Evolutionary conservation across 2,113 vertebrate species (phyloP), one percentile per base, ranked within the genome.

Genomic region (Pangasianodon hypophthalmus): DNA sequence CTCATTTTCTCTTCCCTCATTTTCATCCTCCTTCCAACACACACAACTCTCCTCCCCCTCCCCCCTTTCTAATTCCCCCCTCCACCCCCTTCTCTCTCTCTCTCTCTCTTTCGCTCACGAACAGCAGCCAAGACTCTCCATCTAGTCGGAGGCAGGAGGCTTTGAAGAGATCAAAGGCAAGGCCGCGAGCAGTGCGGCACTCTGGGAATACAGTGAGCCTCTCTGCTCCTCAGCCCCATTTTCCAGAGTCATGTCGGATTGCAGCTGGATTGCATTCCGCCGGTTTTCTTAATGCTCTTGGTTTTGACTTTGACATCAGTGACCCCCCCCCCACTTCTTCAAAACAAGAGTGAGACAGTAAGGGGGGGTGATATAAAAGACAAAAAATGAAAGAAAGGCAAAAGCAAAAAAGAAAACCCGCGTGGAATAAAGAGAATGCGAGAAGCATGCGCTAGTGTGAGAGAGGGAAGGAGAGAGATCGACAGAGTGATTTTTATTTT

Each of bases 81-180:
- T 14, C 81, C 86, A 14, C 16, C 92, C 88, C 85, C 91, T 88
- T 69, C 92, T 91, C 92, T 91, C 92, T 91, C 94, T 93, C 92
- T 91, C 92, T 91, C 92, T 91, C 94, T 95, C 92, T 93, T 97
- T 97, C 96, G 96, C 94, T 95, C 96, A 96, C 96, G 96, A 97
- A 97, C 97, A 93, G 97, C 97, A 98, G 97, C 97, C 98, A 98
- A 98, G 97, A 97, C 97, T 97, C 97, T 97, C 97, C 97, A 96
- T 97, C 97, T 97, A 98, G 97, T 97, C 98, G 97, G 97, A 99
- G 98, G 97, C 97, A 98, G 97, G 97, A 97, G 98, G 97, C 98
- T 99, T 99, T 99, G 98, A 99, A 99, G 98, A 99, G 98, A 99
- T 99, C 98, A 99, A 99, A 99, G 98, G 97, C 97, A 97, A 98